Percentiles rank a stretch among this genome's conserved stretches.
These are phyloP conservation scores for Xenopus laevis DNA, from an alignment of 2,113 vertebrate species.

Conservation along the genomic window DNA sequence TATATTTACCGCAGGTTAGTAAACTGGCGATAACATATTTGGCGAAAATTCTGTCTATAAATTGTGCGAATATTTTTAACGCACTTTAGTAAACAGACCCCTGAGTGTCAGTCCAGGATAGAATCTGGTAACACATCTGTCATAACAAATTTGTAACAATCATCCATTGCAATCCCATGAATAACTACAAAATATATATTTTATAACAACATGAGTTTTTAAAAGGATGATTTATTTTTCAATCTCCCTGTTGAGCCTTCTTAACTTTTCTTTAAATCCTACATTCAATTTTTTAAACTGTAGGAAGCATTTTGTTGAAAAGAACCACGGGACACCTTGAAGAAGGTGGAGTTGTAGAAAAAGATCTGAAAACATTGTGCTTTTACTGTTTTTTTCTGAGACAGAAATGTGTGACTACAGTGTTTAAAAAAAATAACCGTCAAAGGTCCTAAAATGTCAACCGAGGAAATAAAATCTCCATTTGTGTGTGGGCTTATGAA, in stretches of 20 bases:
- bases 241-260: constrained; percentile 7
- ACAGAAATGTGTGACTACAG: constrained; percentile 5
- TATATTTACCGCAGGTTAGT: no score
- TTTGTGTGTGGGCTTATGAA: constrained; percentile 41
- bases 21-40: no score
- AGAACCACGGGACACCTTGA: constrained; percentile 31
- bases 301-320: constrained; percentile 28
- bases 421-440: constrained; percentile 8
- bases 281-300: constrained; percentile 16
- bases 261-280: constrained; percentile 26
- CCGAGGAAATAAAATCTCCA: constrained; percentile 1
- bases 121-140: no score
- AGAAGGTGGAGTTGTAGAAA: constrained; percentile 10
- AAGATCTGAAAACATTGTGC: constrained; percentile 28
- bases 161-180: no score
- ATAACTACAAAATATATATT: no score
- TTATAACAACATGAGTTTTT: not conserved
- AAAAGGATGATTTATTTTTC: not conserved
- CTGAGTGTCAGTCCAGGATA: no score
- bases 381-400: constrained; percentile 19
- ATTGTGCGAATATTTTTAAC: no score
- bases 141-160: no score
- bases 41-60: no score
- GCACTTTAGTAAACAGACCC: no score
- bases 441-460: constrained; percentile 42